A percentile compares a stretch with the other conserved stretches of the same genome.
Conservation (phyloP, 1,140 invertebrate species). For the Camponotus floridanus region DNA sequence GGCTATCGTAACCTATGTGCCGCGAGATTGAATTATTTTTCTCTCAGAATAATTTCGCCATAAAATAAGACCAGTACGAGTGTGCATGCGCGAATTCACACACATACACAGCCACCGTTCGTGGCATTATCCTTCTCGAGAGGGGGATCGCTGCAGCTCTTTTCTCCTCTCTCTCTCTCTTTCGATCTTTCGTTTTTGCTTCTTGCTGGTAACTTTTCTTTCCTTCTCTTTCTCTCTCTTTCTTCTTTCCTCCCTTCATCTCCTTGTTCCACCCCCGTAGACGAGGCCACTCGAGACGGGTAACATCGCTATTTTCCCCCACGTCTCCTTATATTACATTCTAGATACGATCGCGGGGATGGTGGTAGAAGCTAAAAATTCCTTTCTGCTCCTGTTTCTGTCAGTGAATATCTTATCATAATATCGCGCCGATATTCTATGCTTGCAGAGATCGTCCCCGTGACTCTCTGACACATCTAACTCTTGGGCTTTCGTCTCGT, state of each 20-base stretch:
- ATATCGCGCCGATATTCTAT: constrained; percentile 64
- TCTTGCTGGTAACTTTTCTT: constrained; percentile 31
- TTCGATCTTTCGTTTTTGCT: constrained; percentile 35
- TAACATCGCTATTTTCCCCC: constrained; percentile 74
- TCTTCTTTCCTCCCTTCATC: constrained; percentile 1
- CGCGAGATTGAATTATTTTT: constrained; percentile 79
- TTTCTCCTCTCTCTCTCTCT: not conserved
- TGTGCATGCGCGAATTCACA: constrained; percentile 32
- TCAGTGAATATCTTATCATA: constrained; percentile 83
- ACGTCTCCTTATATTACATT: constrained; percentile 81
- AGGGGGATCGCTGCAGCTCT: constrained; percentile 32
- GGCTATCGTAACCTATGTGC: constrained; percentile 54
- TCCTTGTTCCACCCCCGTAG: constrained; percentile 38
- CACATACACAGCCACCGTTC: not conserved
- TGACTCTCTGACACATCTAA: not conserved
- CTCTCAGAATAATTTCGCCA: constrained; percentile 75
- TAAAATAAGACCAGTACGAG: constrained; percentile 72
- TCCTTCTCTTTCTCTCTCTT: too few species aligned
- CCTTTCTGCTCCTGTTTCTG: constrained; percentile 78
- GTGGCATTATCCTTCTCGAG: constrained; percentile 37
- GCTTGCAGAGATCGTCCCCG: constrained; percentile 56
- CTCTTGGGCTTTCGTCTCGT: constrained; percentile 39
- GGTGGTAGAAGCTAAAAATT: constrained; percentile 76
- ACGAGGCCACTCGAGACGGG: constrained; percentile 57
- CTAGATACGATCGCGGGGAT: constrained; percentile 71